These are phyloP conservation scores for Eupithecia centaureata DNA, from an alignment of 2,888 invertebrate species.

Conservation along the genomic window DNA sequence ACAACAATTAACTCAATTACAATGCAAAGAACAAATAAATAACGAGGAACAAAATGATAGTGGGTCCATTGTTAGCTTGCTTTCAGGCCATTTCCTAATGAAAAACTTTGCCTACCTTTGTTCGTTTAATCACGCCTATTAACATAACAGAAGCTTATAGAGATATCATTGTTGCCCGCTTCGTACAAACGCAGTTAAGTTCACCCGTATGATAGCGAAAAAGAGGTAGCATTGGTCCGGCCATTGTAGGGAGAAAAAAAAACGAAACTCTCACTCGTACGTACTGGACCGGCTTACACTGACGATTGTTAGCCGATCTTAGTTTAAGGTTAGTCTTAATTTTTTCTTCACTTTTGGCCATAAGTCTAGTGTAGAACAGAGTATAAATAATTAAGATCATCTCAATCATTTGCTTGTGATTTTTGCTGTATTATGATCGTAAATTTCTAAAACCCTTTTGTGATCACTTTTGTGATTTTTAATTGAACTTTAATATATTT, in stretches of 20 bases:
- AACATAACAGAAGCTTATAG: constrained; percentile 50
- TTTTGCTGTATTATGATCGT: not conserved
- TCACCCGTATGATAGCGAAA: not conserved
- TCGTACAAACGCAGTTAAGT: not conserved
- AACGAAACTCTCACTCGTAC: too few species aligned
- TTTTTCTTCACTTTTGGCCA: too few species aligned
- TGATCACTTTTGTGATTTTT: too few species aligned
- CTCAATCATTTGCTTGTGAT: not conserved
- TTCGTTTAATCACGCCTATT: constrained; percentile 54
- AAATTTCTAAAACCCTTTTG: not conserved
- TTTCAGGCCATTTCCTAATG: constrained; percentile 48
- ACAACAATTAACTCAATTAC: constrained; percentile 39
- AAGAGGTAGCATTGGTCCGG: too few species aligned
- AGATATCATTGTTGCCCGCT: constrained; percentile 13
- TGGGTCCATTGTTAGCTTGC: constrained; percentile 45
- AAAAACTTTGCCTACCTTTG: constrained; percentile 53
- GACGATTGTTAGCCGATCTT: too few species aligned
- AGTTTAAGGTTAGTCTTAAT: too few species aligned
- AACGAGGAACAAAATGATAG: constrained; percentile 42
- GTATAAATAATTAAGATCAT: too few species aligned
- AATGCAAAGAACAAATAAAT: constrained; percentile 45
- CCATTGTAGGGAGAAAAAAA: too few species aligned
- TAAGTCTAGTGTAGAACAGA: too few species aligned
- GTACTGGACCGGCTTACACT: too few species aligned
- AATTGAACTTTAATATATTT: too few species aligned